These are phyloP conservation scores for Salvelinus namaycush DNA, from an alignment of 2,113 vertebrate genomes.

Conservation along the genomic window DNA sequence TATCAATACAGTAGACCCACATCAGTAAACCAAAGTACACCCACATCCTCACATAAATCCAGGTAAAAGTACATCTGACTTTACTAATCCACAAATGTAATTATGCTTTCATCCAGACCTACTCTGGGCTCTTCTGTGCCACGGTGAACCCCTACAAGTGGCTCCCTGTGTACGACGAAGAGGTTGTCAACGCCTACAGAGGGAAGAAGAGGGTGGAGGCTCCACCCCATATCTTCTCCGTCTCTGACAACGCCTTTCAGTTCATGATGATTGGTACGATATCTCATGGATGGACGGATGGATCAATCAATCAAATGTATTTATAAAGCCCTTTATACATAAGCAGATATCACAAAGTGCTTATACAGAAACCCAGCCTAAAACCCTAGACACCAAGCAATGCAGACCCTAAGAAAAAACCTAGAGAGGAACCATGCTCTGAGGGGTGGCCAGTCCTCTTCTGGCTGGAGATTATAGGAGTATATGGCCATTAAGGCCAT, in stretches of 20 bases:
- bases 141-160: constrained; percentile 15
- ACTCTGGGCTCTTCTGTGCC: constrained; percentile 13
- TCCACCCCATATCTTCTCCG: constrained; percentile 5
- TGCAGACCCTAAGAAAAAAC: too few relatives aligned
- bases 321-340: too few relatives aligned
- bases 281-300: neutral
- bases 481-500: too few relatives aligned
- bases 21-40: too few relatives aligned
- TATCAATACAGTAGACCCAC: neutral
- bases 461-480: too few relatives aligned
- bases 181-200: constrained; percentile 9
- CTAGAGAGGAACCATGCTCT: too few relatives aligned
- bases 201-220: constrained; percentile 1
- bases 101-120: neutral
- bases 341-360: too few relatives aligned
- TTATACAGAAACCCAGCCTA: too few relatives aligned
- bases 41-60: neutral
- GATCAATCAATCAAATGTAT: too few relatives aligned
- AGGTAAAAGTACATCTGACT: neutral
- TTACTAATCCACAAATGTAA: neutral
- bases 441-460: too few relatives aligned
- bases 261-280: neutral
- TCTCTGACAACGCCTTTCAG: constrained; percentile 10
- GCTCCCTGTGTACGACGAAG: neutral
- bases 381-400: too few relatives aligned